A percentile compares a stretch with the other conserved stretches of the same genome.
phyloP scores from a whole-genome alignment of 2,888 invertebrate genomes.

The Hydrotaea cyrtoneurina region DNA sequence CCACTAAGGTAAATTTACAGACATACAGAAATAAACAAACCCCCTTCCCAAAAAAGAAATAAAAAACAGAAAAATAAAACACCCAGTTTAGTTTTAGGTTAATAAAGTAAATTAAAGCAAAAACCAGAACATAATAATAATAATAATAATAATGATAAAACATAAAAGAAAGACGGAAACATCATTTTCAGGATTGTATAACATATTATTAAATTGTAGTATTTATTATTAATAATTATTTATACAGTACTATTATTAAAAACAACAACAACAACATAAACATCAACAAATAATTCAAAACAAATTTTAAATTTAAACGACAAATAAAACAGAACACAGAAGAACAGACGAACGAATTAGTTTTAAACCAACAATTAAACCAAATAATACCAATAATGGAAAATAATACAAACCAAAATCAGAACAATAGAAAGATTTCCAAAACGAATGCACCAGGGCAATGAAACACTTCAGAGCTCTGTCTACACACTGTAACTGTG shows the following conservation, averaged over 20 bases:
- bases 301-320: conserved; percentile 60
- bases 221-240: conserved; percentile 69
- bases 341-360: conserved; percentile 70
- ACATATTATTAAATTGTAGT: conserved; percentile 74
- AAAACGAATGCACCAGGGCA: neutral
- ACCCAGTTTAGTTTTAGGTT: conserved; percentile 52
- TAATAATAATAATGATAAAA: conserved; percentile 53
- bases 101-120: conserved; percentile 41
- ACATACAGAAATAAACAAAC: conserved; percentile 12
- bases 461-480: neutral
- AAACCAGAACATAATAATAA: conserved; percentile 37
- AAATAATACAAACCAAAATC: conserved; percentile 65
- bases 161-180: conserved; percentile 63
- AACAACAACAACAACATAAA: conserved; percentile 54
- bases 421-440: conserved; percentile 61
- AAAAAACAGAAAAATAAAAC: too few relatives aligned
- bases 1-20: conserved; percentile 49
- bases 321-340: conserved; percentile 48
- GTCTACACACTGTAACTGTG: neutral
- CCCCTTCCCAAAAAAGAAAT: neutral
- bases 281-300: conserved; percentile 46
- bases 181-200: conserved; percentile 75
- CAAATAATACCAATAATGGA: conserved; percentile 57
- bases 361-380: conserved; percentile 69
- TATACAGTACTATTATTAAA: conserved; percentile 67